phyloP scores from a whole-genome alignment of 2,888 invertebrate species.

The Rhodophaea formosa region DNA sequence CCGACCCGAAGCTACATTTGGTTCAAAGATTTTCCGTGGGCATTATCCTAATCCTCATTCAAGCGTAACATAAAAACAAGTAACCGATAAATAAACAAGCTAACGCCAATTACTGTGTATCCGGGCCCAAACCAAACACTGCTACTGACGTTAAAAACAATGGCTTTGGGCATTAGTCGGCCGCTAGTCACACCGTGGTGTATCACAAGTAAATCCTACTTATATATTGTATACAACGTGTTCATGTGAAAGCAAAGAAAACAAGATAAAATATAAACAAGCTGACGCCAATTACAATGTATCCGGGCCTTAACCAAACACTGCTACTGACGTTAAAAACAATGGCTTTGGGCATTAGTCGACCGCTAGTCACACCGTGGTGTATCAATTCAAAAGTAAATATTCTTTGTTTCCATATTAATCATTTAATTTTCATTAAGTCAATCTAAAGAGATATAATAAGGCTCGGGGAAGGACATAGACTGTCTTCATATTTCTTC shows the following conservation, averaged over 20 bases:
- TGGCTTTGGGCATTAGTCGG: constrained; percentile 50
- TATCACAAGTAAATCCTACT: constrained; percentile 5
- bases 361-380: constrained; percentile 37
- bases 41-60: neutral
- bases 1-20: too few relatives aligned
- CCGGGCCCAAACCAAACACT: constrained; percentile 52
- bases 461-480: too few relatives aligned
- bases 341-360: constrained; percentile 55
- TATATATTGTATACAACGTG: too few relatives aligned
- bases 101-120: constrained; percentile 50
- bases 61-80: constrained; percentile 25
- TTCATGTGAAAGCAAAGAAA: too few relatives aligned
- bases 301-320: constrained; percentile 51
- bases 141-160: constrained; percentile 62
- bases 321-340: constrained; percentile 59
- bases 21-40: too few relatives aligned
- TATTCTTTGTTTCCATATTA: too few relatives aligned
- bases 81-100: constrained; percentile 30
- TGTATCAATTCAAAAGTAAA: too few relatives aligned
- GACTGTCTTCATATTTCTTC: too few relatives aligned
- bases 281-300: constrained; percentile 49
- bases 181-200: constrained; percentile 37
- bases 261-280: constrained; percentile 27
- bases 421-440: too few relatives aligned
- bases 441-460: too few relatives aligned